Percentiles rank a stretch among this genome's conserved stretches.
phyloP scores from a whole-genome alignment of 64 coral and sea anemone species.

The Stylophora pistillata region DNA sequence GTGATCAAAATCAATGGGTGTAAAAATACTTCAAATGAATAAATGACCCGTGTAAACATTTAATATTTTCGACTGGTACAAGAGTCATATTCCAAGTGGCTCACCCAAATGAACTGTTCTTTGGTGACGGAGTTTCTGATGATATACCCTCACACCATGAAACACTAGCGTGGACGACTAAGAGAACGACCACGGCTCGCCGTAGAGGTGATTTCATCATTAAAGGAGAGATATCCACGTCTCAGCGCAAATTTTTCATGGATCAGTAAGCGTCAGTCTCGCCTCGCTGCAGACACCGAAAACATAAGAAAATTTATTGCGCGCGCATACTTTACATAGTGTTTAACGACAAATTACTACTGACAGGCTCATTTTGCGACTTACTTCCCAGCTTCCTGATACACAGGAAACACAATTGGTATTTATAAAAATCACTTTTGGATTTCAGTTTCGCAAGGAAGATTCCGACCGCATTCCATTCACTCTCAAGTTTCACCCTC shows the following conservation, averaged over 20 bases:
- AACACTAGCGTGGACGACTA: background rate
- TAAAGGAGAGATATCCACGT: background rate
- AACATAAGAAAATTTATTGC: background rate
- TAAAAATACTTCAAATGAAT: background rate
- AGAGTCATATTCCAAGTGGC: background rate
- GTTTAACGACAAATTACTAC: background rate
- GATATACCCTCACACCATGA: background rate
- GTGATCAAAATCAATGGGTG: background rate
- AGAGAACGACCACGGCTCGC: background rate
- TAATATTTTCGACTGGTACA: background rate
- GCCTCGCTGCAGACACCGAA: background rate
- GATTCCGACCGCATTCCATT: too few relatives aligned
- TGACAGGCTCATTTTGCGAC: background rate
- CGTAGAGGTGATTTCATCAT: conserved; percentile 5
- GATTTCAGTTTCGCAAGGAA: too few relatives aligned
- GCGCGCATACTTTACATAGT: conserved; percentile 11
- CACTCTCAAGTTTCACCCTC: too few relatives aligned
- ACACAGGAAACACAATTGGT: too few relatives aligned
- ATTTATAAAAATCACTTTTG: too few relatives aligned
- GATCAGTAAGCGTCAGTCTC: background rate
- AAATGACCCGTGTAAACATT: conserved; percentile 39
- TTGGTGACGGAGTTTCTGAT: background rate
- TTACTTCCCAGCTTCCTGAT: too few relatives aligned
- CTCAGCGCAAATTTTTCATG: conserved; percentile 3
- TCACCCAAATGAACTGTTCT: conserved; percentile 14